These are phyloP conservation scores for Phylloscopus trochilus DNA, from an alignment of 2,113 vertebrate genomes.

Conservation along the genomic window DNA sequence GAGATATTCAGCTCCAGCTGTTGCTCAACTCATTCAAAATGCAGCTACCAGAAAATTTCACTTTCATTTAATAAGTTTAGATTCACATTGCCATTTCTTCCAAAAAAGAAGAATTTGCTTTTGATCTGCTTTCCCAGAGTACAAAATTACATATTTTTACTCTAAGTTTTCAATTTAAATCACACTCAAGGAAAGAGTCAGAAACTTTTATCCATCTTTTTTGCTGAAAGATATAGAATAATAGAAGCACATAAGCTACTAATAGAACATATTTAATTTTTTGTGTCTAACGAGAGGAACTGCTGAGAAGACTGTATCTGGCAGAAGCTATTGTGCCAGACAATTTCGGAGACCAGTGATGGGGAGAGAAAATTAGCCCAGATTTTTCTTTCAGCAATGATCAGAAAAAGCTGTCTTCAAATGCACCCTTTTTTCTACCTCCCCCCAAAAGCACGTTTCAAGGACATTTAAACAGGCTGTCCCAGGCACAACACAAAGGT, in stretches of 20 bases:
- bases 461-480: neutral
- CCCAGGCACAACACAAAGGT: neutral
- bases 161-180: neutral
- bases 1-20: neutral
- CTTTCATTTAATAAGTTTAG: neutral
- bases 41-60: neutral
- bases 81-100: neutral
- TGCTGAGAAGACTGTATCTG: neutral
- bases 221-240: neutral
- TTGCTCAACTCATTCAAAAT: neutral
- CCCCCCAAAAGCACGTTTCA: neutral
- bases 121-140: neutral
- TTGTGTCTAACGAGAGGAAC: neutral
- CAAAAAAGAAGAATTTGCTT: neutral
- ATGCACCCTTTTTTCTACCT: neutral
- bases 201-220: neutral
- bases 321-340: neutral
- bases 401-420: neutral
- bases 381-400: neutral
- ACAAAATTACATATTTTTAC: neutral
- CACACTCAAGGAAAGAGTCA: neutral
- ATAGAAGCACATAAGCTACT: neutral
- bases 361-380: neutral
- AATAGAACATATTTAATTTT: neutral
- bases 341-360: neutral